Conservation (phyloP, 2,797 vertebrate species). For the Lithobates pipiens region DNA sequence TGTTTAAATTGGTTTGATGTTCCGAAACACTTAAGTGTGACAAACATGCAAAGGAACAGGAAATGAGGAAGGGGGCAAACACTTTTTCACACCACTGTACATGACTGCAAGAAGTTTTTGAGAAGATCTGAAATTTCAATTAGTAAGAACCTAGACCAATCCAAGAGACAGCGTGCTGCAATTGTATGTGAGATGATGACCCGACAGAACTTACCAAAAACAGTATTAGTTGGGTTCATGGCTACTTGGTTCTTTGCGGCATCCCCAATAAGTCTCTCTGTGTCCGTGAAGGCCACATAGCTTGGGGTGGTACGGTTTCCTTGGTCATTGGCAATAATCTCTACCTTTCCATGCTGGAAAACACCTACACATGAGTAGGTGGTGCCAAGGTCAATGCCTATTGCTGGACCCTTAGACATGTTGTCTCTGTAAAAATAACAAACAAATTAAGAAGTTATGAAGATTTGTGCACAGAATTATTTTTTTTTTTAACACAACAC, state of each 20-base stretch:
- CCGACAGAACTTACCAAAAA: conserved; percentile 79
- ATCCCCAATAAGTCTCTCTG: conserved; percentile 88
- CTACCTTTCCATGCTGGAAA: conserved; percentile 59
- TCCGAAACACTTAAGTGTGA: no score
- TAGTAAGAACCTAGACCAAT: background rate
- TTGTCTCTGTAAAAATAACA: conserved; percentile 13
- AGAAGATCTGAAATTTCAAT: background rate
- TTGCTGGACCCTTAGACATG: conserved; percentile 63
- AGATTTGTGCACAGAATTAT: no score
- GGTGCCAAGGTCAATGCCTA: conserved; percentile 57
- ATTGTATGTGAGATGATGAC: background rate
- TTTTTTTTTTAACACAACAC: no score
- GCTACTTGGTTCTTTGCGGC: conserved; percentile 94
- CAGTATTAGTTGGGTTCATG: conserved; percentile 90
- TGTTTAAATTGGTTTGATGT: no score
- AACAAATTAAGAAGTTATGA: no score
- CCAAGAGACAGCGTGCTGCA: background rate
- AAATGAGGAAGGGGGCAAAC: no score
- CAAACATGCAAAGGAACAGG: no score
- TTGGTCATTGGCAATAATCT: conserved; percentile 60
- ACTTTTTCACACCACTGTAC: no score
- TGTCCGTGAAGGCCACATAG: conserved; percentile 91
- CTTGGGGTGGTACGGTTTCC: conserved; percentile 88
- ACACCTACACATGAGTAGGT: conserved; percentile 59
- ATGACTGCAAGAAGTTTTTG: background rate